Percentiles rank a stretch among this genome's conserved stretches.
Conservation (phyloP, 1,140 invertebrate genomes). For the Samia ricini region DNA sequence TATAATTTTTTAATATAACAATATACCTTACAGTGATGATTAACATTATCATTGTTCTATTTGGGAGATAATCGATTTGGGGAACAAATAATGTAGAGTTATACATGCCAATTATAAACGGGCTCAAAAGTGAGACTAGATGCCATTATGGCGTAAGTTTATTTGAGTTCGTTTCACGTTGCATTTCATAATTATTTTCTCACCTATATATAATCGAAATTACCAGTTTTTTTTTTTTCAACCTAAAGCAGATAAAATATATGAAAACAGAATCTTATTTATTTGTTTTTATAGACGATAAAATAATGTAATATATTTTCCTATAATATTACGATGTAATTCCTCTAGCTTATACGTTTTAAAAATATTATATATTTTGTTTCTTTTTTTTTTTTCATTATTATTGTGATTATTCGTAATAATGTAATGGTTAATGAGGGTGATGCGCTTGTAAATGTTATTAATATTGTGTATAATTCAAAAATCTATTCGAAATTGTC, state of each 20-base stretch:
- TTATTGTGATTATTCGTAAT: slow-evolving; percentile 25
- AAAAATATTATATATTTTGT: not conserved
- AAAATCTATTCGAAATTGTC: not conserved
- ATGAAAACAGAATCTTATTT: too few relatives aligned
- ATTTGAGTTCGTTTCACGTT: slow-evolving; percentile 13
- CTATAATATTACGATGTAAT: not conserved
- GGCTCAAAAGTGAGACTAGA: slow-evolving; percentile 46
- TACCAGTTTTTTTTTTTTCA: too few relatives aligned
- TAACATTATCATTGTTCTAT: slow-evolving; percentile 13
- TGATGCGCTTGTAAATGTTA: slow-evolving; percentile 1
- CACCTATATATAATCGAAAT: too few relatives aligned
- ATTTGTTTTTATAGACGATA: too few relatives aligned
- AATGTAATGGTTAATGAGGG: slow-evolving; percentile 23
- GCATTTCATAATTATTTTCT: slow-evolving; percentile 1
- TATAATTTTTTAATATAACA: too few relatives aligned
- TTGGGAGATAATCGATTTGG: slow-evolving; percentile 9
- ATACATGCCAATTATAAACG: slow-evolving; percentile 35
- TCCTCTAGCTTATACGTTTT: slow-evolving; percentile 29
- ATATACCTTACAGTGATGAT: too few relatives aligned
- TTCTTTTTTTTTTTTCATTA: slow-evolving; percentile 7
- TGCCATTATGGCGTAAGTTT: slow-evolving; percentile 30
- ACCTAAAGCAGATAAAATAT: too few relatives aligned
- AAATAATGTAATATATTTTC: not conserved
- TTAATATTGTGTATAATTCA: not conserved
- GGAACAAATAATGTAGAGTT: slow-evolving; percentile 44